Conservation (phyloP, 2,888 invertebrate genomes). For the Sarcophaga caerulescens region DNA sequence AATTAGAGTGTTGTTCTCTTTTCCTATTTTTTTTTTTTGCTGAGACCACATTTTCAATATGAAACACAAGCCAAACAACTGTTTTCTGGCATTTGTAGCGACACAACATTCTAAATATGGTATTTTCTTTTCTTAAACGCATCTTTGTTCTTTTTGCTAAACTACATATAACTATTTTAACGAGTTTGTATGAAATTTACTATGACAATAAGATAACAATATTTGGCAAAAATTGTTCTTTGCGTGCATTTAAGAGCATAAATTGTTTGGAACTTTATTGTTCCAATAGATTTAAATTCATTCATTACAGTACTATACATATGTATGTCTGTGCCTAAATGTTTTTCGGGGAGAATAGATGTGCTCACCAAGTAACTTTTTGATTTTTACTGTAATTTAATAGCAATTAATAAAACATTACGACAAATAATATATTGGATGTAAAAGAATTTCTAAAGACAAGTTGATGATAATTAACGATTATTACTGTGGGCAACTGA, state of each 20-base stretch:
- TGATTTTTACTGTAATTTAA: conserved; percentile 45
- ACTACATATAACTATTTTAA: conserved; percentile 35
- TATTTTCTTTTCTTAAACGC: conserved; percentile 18
- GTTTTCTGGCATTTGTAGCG: conserved; percentile 6
- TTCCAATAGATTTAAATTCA: neutral
- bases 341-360: conserved; percentile 25
- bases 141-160: conserved; percentile 32
- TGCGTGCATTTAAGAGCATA: conserved; percentile 8
- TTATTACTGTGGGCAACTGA: neutral
- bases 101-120: conserved; percentile 38
- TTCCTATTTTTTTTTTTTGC: neutral
- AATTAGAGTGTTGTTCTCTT: neutral
- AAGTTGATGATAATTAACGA: neutral
- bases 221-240: neutral
- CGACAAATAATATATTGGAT: neutral
- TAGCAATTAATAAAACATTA: conserved; percentile 49
- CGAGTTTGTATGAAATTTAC: conserved; percentile 34
- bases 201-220: conserved; percentile 4
- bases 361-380: neutral
- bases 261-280: conserved; percentile 26
- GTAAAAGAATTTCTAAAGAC: neutral
- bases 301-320: neutral
- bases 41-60: conserved; percentile 26
- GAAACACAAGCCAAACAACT: conserved; percentile 31
- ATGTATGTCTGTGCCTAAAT: neutral